Percentiles rank a stretch among this genome's conserved stretches.
Evolutionary conservation across 2,113 vertebrate genomes (phyloP).

Genomic region (Poecilia latipinna): DNA sequence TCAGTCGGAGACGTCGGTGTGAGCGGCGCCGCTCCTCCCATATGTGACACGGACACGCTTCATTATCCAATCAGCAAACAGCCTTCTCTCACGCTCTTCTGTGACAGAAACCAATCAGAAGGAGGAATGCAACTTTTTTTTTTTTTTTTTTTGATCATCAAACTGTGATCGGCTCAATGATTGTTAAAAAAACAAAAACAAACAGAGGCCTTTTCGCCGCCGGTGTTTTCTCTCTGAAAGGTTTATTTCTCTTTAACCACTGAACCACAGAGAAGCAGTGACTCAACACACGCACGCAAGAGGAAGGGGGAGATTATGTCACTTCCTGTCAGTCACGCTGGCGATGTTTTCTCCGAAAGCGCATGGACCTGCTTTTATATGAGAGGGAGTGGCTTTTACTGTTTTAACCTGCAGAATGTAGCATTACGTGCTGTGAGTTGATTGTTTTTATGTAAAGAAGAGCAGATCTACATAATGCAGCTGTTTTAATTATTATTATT

Average conservation of each 20-base stretch:
- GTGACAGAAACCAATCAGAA: constrained; percentile 13
- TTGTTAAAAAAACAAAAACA: constrained; percentile 39
- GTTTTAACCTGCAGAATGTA: constrained; percentile 67
- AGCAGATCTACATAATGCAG: no score
- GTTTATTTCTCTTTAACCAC: constrained; percentile 57
- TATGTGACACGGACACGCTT: constrained; percentile 9
- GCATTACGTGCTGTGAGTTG: constrained; percentile 51
- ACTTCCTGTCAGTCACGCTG: constrained; percentile 42
- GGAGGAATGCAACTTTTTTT: not conserved
- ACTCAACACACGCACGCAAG: constrained; percentile 31
- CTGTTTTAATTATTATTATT: no score
- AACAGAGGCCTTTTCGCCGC: constrained; percentile 24
- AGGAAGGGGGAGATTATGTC: constrained; percentile 36
- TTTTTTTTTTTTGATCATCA: constrained; percentile 1
- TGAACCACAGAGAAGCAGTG: constrained; percentile 56
- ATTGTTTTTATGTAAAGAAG: constrained; percentile 18
- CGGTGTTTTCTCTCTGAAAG: constrained; percentile 10
- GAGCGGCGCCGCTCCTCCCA: constrained; percentile 11
- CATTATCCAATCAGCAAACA: constrained; percentile 3
- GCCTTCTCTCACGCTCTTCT: not conserved
- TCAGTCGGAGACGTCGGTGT: constrained; percentile 95
- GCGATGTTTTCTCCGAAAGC: constrained; percentile 18
- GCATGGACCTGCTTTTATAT: constrained; percentile 34
- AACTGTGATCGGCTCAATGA: constrained; percentile 59
- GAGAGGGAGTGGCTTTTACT: constrained; percentile 31